These are phyloP conservation scores for Periophthalmus magnuspinnatus DNA, from an alignment of 2,797 vertebrate genomes.

Conservation along the genomic window DNA sequence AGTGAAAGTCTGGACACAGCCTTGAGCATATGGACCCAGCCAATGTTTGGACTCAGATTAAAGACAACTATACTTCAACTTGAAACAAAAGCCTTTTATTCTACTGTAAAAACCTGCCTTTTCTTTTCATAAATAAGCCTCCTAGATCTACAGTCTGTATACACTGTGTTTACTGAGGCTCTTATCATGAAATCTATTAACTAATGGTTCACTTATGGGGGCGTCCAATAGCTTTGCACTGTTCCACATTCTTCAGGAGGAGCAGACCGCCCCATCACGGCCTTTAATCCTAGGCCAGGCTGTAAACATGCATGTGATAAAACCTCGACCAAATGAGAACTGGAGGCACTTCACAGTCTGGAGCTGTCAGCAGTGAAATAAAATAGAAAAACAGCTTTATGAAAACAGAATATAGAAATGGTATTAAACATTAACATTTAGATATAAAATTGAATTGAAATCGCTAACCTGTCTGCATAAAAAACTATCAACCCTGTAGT, in stretches of 20 bases:
- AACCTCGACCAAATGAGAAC: conserved; percentile 7
- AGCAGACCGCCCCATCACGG: conserved; percentile 6
- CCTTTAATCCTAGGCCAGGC: conserved; percentile 47
- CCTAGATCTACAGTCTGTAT: background rate
- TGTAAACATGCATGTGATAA: conserved; percentile 49
- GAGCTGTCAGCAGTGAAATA: conserved; percentile 4
- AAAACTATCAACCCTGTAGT: too few relatives aligned
- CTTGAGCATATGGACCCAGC: conserved; percentile 45
- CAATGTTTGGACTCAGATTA: conserved; percentile 57
- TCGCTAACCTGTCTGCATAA: too few relatives aligned
- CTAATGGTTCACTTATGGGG: conserved; percentile 8
- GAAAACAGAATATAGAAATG: background rate
- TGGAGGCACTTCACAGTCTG: conserved; percentile 33
- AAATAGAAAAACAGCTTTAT: background rate
- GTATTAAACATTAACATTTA: background rate
- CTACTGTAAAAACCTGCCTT: background rate
- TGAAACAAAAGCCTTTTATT: background rate
- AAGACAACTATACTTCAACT: conserved; percentile 26
- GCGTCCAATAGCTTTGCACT: background rate
- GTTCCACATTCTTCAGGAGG: background rate
- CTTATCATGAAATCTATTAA: background rate
- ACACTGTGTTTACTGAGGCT: background rate
- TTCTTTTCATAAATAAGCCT: background rate
- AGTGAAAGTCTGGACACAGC: conserved; percentile 41
- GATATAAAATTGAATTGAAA: background rate